A percentile compares a stretch with the other conserved stretches of the same genome.
Conservation (phyloP, 2,888 invertebrate species). For the Agrotis segetum region DNA sequence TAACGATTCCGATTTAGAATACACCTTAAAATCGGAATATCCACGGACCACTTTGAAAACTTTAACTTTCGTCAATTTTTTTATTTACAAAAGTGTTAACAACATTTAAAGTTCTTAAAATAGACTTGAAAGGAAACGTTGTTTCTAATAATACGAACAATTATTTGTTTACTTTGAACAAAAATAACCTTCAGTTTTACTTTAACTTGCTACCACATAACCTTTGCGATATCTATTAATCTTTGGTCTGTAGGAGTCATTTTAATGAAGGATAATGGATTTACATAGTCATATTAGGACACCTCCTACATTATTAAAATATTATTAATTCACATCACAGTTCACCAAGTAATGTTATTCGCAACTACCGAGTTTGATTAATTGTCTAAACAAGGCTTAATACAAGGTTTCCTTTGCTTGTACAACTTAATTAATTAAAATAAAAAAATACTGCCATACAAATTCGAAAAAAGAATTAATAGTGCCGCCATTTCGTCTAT, state of each 20-base stretch:
- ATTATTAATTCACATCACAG: neutral
- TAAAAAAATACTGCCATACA: neutral
- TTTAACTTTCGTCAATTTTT: neutral
- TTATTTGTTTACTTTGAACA: slow-evolving; percentile 46
- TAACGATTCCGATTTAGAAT: neutral
- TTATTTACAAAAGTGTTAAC: neutral
- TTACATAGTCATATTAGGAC: slow-evolving; percentile 17
- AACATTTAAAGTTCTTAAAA: slow-evolving; percentile 18
- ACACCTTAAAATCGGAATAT: too few species aligned
- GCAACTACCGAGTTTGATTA: slow-evolving; percentile 8
- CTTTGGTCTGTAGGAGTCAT: slow-evolving; percentile 35
- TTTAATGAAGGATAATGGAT: slow-evolving; percentile 27
- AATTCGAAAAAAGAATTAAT: slow-evolving; percentile 17
- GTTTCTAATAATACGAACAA: slow-evolving; percentile 28
- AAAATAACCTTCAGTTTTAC: slow-evolving; percentile 53
- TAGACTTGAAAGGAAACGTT: slow-evolving; percentile 36
- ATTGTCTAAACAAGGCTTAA: neutral
- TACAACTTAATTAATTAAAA: neutral
- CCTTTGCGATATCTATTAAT: slow-evolving; percentile 20
- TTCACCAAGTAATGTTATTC: slow-evolving; percentile 18
- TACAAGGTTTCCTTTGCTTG: slow-evolving; percentile 1
- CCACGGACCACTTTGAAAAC: too few species aligned
- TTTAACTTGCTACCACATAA: slow-evolving; percentile 34
- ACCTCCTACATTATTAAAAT: slow-evolving; percentile 16
- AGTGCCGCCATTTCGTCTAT: neutral